These are phyloP conservation scores for Rhopalosiphum padi DNA, from an alignment of 1,140 invertebrate species.

Conservation along the genomic window DNA sequence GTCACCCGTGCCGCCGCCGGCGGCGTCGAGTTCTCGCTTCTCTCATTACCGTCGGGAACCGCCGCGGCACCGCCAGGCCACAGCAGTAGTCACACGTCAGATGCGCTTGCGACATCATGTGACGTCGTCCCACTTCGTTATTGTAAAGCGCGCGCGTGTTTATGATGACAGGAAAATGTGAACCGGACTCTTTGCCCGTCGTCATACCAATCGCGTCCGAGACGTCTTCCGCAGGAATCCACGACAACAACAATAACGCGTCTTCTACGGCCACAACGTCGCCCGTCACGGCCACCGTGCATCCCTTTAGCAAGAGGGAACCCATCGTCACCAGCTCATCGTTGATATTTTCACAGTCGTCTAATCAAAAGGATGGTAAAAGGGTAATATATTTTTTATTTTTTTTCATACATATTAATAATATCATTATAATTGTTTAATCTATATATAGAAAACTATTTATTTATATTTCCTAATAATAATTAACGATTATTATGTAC, in stretches of 20 bases:
- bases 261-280: not conserved
- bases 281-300: slow-evolving; percentile 53
- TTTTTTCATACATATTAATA: not conserved
- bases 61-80: slow-evolving; percentile 49
- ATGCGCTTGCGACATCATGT: slow-evolving; percentile 54
- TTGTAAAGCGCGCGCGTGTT: slow-evolving; percentile 50
- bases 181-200: slow-evolving; percentile 48
- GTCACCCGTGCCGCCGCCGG: slow-evolving; percentile 54
- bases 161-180: slow-evolving; percentile 58
- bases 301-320: slow-evolving; percentile 53
- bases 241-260: slow-evolving; percentile 53
- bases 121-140: slow-evolving; percentile 34
- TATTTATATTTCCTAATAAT: not conserved
- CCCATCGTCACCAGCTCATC: slow-evolving; percentile 50
- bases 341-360: slow-evolving; percentile 41
- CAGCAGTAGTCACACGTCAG: slow-evolving; percentile 55
- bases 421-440: not conserved
- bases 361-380: slow-evolving; percentile 58
- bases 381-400: slow-evolving; percentile 24
- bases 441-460: not conserved
- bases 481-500: not conserved
- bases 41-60: slow-evolving; percentile 56
- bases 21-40: slow-evolving; percentile 57
- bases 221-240: slow-evolving; percentile 25
- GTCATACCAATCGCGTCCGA: slow-evolving; percentile 23